phyloP scores from a whole-genome alignment of 2,888 invertebrate species.

The Eilema caniola region DNA sequence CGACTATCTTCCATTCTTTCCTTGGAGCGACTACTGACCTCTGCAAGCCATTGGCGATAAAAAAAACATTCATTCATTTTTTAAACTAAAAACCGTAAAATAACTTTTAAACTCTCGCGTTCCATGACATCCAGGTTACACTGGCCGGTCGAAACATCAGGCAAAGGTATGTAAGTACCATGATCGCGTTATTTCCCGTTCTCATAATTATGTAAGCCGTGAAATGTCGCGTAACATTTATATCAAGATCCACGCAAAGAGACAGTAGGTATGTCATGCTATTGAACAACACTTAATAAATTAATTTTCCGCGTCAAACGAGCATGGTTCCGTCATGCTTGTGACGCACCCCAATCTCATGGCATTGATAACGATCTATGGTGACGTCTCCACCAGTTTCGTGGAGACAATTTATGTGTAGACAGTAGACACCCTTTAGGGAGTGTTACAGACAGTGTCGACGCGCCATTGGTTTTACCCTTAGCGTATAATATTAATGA shows the following conservation, averaged over 20 bases:
- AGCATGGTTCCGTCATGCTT: constrained; percentile 8
- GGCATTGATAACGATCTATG: constrained; percentile 18
- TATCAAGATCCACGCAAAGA: not conserved
- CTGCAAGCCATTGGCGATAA: too few relatives aligned
- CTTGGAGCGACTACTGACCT: too few relatives aligned
- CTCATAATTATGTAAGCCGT: too few relatives aligned
- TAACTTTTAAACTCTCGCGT: too few relatives aligned
- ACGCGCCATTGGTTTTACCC: not conserved
- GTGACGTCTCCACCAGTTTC: constrained; percentile 20
- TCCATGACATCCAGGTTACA: too few relatives aligned
- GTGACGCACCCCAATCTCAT: constrained; percentile 7
- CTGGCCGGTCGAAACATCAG: too few relatives aligned
- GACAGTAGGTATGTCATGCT: not conserved
- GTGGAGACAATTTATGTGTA: constrained; percentile 10
- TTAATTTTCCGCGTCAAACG: constrained; percentile 6
- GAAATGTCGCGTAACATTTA: not conserved
- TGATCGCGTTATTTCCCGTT: too few relatives aligned
- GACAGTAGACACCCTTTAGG: constrained; percentile 3
- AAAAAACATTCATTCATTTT: too few relatives aligned
- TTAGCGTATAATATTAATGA: constrained; percentile 1
- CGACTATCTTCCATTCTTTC: too few relatives aligned
- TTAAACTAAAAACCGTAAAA: too few relatives aligned
- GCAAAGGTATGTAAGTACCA: too few relatives aligned
- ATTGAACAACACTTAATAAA: not conserved
- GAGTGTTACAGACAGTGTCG: not conserved